phyloP scores from a whole-genome alignment of 2,797 vertebrate species.

The Rhabdomys pumilio region DNA sequence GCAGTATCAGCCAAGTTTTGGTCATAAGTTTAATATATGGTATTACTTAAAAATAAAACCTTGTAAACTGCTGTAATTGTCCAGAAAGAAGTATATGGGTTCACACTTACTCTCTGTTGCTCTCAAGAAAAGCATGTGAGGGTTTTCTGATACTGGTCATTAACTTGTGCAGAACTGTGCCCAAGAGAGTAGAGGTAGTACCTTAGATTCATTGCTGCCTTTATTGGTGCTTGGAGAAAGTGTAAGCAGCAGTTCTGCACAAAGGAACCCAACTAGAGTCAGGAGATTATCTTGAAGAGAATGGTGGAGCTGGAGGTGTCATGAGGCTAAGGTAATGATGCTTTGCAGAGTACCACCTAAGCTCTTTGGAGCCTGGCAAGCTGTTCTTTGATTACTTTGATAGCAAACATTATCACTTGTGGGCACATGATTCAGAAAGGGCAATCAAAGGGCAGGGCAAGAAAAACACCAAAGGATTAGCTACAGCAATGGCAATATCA shows the following conservation, averaged over 20 bases:
- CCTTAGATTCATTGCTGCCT: background rate
- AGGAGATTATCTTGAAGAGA: background rate
- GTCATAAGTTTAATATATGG: background rate
- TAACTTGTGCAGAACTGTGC: background rate
- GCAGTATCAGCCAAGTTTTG: background rate
- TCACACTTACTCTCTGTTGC: background rate
- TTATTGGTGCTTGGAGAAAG: background rate
- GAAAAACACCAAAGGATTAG: background rate
- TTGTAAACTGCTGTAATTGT: background rate
- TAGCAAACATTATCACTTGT: background rate
- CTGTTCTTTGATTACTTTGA: background rate
- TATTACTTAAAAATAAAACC: background rate
- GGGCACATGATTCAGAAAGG: background rate
- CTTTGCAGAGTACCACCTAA: background rate
- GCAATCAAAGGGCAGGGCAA: background rate
- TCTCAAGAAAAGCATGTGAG: background rate
- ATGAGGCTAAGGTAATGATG: too few species aligned
- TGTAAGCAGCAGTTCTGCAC: background rate
- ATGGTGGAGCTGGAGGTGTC: background rate
- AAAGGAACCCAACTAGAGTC: background rate
- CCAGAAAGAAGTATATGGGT: background rate
- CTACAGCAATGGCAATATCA: background rate
- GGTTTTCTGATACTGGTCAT: background rate
- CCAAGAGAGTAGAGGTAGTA: background rate
- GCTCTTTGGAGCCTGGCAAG: too few species aligned